Evolutionary conservation across 2,113 vertebrate genomes (phyloP), one percentile per base, ranked within the genome.

Genomic region (Chamaea fasciata): DNA sequence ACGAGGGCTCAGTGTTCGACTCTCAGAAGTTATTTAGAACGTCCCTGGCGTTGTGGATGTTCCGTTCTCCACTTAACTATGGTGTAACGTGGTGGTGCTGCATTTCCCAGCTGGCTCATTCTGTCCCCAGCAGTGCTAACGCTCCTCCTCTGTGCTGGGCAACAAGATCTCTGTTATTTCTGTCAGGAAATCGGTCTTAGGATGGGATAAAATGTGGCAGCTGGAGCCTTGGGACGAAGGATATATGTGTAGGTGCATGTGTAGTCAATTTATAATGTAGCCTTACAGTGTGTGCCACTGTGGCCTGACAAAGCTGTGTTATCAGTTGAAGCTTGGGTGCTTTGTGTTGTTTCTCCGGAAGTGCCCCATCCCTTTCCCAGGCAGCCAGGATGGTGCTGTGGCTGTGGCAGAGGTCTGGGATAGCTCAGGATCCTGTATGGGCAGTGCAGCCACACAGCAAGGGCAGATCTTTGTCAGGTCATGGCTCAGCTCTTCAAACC

Each of bases 41-140:
- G 1, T 74, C 77, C 60, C 37, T 55, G 55, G 57, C 0, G 0
- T 7, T 24, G 56, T n/a, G 33, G 65, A 28, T 84, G 70, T 47
- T 53, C n/a, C 31, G 4, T 30, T 84, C 56, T 49, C 52, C 31
- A 5, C 18, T 35, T 46, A 30, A 14, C 42, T 10, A 4, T 24
- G 59, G 35, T 22, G 7, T 30, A n/a, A n/a, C 0, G 0, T 12
- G 22, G 30, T 44, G 75, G 41, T 57, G 73, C 46, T 65, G n/a
- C 53, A 4, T 57, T 69, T 90, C 47, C 60, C 53, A 23, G 47
- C 30, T 39, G 42, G 10, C 22, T 47, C 44, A 1, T 52, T 83
- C 60, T 64, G 31, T 42, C 46, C 67, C 44, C 57, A 73, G 62
- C 63, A 49, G 19, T 22, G 24, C 52, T 50, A 33, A 44, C 21